A percentile compares a stretch with the other conserved stretches of the same genome.
phyloP scores from a whole-genome alignment of 2,113 vertebrate genomes.

The Oreochromis niloticus region DNA sequence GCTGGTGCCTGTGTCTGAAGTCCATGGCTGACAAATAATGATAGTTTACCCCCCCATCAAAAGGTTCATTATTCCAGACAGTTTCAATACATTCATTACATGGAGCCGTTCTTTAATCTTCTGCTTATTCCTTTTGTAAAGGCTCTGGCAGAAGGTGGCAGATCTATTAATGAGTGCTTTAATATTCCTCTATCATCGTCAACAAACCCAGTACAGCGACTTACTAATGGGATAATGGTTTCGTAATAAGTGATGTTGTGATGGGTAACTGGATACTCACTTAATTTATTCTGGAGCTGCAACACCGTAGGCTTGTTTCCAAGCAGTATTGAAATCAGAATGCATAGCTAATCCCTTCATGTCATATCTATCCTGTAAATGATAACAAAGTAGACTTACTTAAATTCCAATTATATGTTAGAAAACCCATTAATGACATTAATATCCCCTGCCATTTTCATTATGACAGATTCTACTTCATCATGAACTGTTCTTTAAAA shows the following conservation, averaged over 20 bases:
- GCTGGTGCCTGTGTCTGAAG: conserved; percentile 23
- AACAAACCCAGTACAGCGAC: conserved; percentile 1
- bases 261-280: not conserved
- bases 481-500: not conserved
- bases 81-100: conserved; percentile 53
- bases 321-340: not conserved
- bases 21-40: conserved; percentile 40
- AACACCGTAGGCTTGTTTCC: not conserved
- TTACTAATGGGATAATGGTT: conserved; percentile 37
- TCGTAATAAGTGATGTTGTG: not conserved
- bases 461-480: not conserved
- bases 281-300: not conserved
- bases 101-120: conserved; percentile 3
- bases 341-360: not conserved
- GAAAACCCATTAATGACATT: not conserved
- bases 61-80: conserved; percentile 53
- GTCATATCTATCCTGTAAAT: not conserved
- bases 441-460: not conserved
- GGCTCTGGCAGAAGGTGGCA: conserved; percentile 14
- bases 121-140: conserved; percentile 18
- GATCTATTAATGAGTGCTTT: conserved; percentile 16
- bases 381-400: not conserved
- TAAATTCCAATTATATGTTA: not conserved
- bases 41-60: conserved; percentile 26
- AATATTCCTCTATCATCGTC: conserved; percentile 55